These are phyloP conservation scores for Arctopsyche grandis DNA, from an alignment of 1,140 invertebrate species.

Conservation along the genomic window DNA sequence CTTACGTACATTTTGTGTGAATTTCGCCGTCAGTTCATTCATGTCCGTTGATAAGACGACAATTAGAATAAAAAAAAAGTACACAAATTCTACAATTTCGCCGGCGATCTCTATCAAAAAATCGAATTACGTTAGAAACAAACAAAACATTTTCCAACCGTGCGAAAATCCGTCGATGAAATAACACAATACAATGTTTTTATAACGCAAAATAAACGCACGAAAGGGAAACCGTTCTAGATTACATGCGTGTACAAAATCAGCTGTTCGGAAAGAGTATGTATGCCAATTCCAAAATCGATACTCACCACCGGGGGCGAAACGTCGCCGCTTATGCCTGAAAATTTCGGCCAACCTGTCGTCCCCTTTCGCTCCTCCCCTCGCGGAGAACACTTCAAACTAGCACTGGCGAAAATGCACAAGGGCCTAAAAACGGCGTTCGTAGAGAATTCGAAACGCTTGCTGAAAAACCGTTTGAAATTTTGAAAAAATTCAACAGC, in stretches of 20 bases:
- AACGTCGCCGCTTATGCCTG: not conserved
- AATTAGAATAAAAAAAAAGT: not conserved
- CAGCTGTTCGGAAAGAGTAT: constrained; percentile 22
- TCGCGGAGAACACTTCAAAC: not conserved
- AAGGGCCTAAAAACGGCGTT: not conserved
- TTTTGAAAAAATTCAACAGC: too few relatives aligned
- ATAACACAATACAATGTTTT: not conserved
- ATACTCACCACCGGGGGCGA: constrained; percentile 37
- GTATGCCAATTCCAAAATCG: constrained; percentile 45
- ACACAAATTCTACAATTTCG: not conserved
- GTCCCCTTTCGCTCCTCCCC: too few relatives aligned
- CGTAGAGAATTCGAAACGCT: too few relatives aligned
- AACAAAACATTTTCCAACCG: too few relatives aligned
- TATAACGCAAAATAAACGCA: not conserved
- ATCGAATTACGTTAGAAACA: too few relatives aligned
- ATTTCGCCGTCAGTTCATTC: too few relatives aligned
- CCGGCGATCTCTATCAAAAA: not conserved
- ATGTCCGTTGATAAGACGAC: too few relatives aligned
- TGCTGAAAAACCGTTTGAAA: too few relatives aligned
- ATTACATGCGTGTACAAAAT: not conserved
- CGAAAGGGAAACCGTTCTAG: constrained; percentile 33
- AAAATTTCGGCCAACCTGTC: not conserved
- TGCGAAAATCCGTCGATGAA: too few relatives aligned
- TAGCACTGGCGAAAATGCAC: not conserved
- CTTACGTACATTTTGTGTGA: not conserved